Evolutionary conservation across 2,888 invertebrate genomes (phyloP).

Genomic region (Dichetophora obliterata): DNA sequence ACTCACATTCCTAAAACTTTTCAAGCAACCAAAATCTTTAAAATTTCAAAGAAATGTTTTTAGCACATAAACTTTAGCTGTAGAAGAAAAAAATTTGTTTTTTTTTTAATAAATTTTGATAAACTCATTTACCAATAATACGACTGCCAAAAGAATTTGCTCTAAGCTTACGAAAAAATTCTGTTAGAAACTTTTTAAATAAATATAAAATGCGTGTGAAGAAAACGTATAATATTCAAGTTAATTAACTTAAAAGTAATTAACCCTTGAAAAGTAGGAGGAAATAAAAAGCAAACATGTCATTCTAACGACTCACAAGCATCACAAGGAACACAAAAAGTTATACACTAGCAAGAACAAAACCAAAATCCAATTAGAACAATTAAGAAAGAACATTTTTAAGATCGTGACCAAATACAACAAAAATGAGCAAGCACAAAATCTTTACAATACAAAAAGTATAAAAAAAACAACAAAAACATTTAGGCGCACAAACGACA

Average conservation of each 20-base stretch:
- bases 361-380: neutral
- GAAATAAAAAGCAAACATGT: no score
- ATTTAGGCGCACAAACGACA: neutral
- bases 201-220: no score
- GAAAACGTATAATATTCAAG: neutral
- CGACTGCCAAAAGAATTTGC: no score
- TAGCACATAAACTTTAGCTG: no score
- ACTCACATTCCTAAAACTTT: no score
- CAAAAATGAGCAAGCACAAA: neutral
- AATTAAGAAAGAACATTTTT: neutral
- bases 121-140: no score
- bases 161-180: no score
- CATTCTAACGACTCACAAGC: neutral
- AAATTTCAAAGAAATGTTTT: no score
- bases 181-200: no score
- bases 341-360: neutral
- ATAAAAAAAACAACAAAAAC: neutral
- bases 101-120: no score
- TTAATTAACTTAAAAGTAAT: constrained; percentile 13
- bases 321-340: neutral
- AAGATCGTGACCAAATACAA: neutral
- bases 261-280: neutral
- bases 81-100: no score
- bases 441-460: neutral
- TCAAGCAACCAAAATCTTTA: no score